Conservation (phyloP, 2,113 vertebrate genomes). For the Neofelis nebulosa region DNA sequence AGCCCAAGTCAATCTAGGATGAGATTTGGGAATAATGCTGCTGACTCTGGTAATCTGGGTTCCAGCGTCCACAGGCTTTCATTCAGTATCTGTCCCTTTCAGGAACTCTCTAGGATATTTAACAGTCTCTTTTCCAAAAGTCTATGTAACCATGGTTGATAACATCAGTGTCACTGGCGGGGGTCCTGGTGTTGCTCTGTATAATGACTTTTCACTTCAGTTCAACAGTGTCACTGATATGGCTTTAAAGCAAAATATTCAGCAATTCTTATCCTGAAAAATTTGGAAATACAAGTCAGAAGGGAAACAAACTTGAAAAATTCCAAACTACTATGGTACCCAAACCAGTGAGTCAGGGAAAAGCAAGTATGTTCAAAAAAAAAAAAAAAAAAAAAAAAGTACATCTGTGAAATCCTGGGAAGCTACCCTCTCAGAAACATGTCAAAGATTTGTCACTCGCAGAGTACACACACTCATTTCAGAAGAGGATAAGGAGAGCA, state of each 20-base stretch:
- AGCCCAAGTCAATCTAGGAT: constrained; percentile 3
- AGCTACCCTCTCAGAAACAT: constrained; percentile 6
- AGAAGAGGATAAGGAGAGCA: neutral
- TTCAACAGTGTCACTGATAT: neutral
- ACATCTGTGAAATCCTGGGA: neutral
- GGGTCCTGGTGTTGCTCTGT: neutral
- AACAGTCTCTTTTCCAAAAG: neutral
- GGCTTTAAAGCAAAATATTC: constrained; percentile 17
- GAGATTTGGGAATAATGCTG: neutral
- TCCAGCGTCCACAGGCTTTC: neutral
- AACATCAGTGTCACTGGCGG: neutral
- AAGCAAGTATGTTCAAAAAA: neutral
- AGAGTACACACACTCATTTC: neutral
- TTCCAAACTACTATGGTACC: constrained; percentile 7
- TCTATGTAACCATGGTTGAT: neutral
- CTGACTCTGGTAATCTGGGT: neutral
- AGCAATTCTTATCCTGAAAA: constrained; percentile 9
- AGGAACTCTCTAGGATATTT: neutral
- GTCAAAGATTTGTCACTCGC: constrained; percentile 24
- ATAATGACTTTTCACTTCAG: neutral
- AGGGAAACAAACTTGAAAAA: constrained; percentile 9
- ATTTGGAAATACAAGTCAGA: neutral
- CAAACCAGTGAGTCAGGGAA: neutral
- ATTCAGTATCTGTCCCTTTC: neutral
- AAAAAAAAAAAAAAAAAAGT: neutral